phyloP scores from a whole-genome alignment of 2,888 invertebrate species.

The Drosophila ezoana region DNA sequence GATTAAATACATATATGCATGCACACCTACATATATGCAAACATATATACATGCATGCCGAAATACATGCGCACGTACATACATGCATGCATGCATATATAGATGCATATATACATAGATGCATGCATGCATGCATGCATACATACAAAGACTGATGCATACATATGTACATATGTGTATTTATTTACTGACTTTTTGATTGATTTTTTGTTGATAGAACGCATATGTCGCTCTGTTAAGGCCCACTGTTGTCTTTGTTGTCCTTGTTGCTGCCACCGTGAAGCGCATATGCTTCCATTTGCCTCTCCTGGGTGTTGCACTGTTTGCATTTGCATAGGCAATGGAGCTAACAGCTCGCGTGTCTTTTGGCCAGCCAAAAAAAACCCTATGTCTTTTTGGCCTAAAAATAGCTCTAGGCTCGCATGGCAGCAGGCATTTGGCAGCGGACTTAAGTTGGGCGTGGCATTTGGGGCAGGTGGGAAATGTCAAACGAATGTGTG shows the following conservation, averaged over 20 bases:
- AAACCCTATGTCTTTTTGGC: slow-evolving; percentile 42
- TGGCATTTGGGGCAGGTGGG: neutral
- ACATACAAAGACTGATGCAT: neutral
- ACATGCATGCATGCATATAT: neutral
- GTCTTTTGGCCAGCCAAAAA: slow-evolving; percentile 43
- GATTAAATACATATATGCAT: too few relatives aligned
- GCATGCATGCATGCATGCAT: neutral
- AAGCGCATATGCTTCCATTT: slow-evolving; percentile 65
- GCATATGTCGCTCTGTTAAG: slow-evolving; percentile 66
- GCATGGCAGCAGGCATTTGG: slow-evolving; percentile 38
- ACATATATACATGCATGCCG: too few relatives aligned
- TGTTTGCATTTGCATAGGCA: slow-evolving; percentile 69
- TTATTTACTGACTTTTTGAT: slow-evolving; percentile 59
- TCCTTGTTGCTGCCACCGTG: slow-evolving; percentile 24
- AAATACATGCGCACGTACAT: too few relatives aligned
- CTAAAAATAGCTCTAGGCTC: slow-evolving; percentile 60
- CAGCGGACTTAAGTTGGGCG: slow-evolving; percentile 2
- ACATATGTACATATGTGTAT: neutral
- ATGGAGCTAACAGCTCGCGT: slow-evolving; percentile 49
- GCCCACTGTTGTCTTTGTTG: slow-evolving; percentile 37
- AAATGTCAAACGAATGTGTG: slow-evolving; percentile 21
- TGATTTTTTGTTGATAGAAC: slow-evolving; percentile 73
- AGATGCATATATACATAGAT: neutral
- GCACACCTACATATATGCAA: too few relatives aligned
- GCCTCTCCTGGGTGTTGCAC: slow-evolving; percentile 63